Conservation (phyloP, 2,113 vertebrate genomes). For the Numida meleagris region DNA sequence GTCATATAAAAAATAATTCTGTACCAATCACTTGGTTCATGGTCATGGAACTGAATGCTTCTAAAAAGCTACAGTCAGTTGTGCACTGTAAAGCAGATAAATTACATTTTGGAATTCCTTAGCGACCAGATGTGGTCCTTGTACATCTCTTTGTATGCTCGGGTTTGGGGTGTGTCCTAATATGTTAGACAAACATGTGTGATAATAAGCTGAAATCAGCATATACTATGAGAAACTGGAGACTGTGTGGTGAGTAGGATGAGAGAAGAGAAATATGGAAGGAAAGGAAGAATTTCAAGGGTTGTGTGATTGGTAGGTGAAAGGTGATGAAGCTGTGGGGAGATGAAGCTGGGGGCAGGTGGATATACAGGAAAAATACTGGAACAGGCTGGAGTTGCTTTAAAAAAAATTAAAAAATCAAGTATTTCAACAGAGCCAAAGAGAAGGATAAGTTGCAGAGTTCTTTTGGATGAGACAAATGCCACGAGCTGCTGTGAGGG, state of each 20-base stretch:
- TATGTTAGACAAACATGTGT: neutral
- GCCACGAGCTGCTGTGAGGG: neutral
- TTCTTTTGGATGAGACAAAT: constrained; percentile 1
- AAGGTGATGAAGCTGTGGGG: neutral
- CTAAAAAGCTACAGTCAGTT: neutral
- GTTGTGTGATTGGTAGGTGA: neutral
- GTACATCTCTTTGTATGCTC: neutral
- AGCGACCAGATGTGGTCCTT: neutral
- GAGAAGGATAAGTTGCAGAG: constrained; percentile 1
- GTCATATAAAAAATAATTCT: constrained; percentile 22
- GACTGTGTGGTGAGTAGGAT: neutral
- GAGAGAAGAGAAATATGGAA: neutral
- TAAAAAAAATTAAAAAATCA: neutral
- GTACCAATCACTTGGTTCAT: neutral
- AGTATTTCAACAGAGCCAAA: neutral
- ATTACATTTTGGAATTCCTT: neutral
- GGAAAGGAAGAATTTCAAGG: neutral
- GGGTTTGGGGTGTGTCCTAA: neutral
- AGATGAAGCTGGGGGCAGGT: neutral
- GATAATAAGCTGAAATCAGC: neutral
- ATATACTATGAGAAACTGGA: neutral
- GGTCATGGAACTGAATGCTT: neutral
- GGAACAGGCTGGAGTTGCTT: neutral
- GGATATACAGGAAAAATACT: accelerated
- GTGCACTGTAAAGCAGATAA: neutral